Base-by-base conservation (phyloP, 2,797 vertebrate genomes). In the Eospalax fontanierii region DNA sequence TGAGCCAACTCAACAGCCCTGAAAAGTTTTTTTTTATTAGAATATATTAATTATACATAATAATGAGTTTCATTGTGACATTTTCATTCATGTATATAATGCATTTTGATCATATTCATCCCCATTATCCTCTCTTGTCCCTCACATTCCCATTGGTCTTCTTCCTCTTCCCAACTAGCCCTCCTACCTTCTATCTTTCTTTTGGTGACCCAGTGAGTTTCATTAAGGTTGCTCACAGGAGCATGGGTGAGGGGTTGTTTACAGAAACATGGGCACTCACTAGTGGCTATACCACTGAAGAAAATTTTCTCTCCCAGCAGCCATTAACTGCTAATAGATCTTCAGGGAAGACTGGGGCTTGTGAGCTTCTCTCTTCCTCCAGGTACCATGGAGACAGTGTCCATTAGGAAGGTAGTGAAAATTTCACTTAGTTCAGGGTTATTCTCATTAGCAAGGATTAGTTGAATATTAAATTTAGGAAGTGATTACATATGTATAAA, bases 401-500 rank as follows among this genome's bases (percentile, higher is more conserved):
- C 89, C 61, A 82, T 83, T 84, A 94, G 70, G 71, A 95, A 90
- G 76, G 18, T 46, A n/a, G n/a, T n/a, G n/a, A n/a, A n/a, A 76
- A 82, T 87, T 94, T 93, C 26, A 76, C 75, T 80, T 88, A 87
- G 78, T 10, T 96, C 79, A 82, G 35, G 59, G 88, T 94, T 93
- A 73, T 89, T 95, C 43, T 92, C 78, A 86, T 82, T 89, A 78
- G 81, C 18, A 90, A 92, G 50, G n/a, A 65, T 71, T 92, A 90
- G 74, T 92, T 96, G 76, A 89, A 92, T 75, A 50, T 90, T 95
- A 93, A 87, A 94, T 93, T 76, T 87, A 93, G 73, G 57, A 71
- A 90, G 86, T 54, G 0, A 14, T 71, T 87, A 86, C 16, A 24
- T 85, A 90, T 73, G 21, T 78, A 66, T 92, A 85, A 71, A 95